phyloP scores from a whole-genome alignment of 2,797 vertebrate genomes.

The Coilia nasus region DNA sequence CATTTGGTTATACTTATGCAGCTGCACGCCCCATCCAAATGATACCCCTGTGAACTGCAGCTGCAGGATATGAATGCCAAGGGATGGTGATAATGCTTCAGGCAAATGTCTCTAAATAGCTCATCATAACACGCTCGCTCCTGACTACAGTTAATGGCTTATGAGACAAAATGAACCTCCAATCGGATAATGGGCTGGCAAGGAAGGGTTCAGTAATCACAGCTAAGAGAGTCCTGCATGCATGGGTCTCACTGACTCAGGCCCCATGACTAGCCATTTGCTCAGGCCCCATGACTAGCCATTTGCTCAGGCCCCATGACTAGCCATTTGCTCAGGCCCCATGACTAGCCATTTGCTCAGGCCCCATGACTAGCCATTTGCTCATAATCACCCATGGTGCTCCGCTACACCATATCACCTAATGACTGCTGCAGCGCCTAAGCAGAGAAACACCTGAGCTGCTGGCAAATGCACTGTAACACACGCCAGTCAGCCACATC shows the following conservation, averaged over 20 bases:
- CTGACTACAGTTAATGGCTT: background rate
- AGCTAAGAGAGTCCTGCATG: background rate
- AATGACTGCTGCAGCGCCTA: background rate
- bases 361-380: background rate
- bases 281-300: background rate
- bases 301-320: background rate
- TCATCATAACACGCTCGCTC: background rate
- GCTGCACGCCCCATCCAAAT: background rate
- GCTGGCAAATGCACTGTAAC: too few relatives aligned
- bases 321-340: background rate
- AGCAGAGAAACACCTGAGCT: too few relatives aligned
- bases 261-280: background rate
- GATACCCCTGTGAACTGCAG: background rate
- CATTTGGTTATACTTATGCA: background rate
- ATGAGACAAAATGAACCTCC: background rate
- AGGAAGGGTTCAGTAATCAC: background rate
- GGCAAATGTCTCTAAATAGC: background rate
- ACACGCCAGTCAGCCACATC: too few relatives aligned
- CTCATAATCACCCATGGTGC: background rate
- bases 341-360: background rate
- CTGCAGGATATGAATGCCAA: background rate
- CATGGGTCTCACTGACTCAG: background rate
- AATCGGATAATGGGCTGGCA: background rate
- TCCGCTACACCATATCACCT: background rate
- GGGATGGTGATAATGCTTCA: background rate